phyloP scores from a whole-genome alignment of 2,888 invertebrate genomes.

The Idaea straminata region DNA sequence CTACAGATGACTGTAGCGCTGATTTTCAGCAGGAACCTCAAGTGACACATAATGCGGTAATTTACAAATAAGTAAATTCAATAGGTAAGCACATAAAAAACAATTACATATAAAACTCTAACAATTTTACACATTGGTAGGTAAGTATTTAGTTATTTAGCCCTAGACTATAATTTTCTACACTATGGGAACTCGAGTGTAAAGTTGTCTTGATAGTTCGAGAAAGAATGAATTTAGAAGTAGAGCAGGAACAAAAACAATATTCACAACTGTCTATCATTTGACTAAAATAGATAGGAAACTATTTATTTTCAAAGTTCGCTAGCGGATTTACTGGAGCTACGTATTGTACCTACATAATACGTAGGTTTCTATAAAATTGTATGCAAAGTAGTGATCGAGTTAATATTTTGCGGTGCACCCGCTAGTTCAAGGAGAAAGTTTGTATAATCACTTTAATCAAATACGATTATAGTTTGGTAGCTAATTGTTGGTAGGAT shows the following conservation, averaged over 20 bases:
- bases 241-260: neutral
- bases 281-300: neutral
- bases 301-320: neutral
- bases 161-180: too few species aligned
- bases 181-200: neutral
- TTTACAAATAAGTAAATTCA: too few species aligned
- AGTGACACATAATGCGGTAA: too few species aligned
- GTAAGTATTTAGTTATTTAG: too few species aligned
- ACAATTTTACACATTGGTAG: too few species aligned
- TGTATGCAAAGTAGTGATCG: constrained; percentile 15
- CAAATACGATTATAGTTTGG: neutral
- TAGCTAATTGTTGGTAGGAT: neutral
- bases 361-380: neutral
- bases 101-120: too few species aligned
- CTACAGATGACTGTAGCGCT: too few species aligned
- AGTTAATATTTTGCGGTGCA: constrained; percentile 13
- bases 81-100: too few species aligned
- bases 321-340: neutral
- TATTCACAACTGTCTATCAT: neutral
- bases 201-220: neutral
- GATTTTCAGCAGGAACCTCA: too few species aligned
- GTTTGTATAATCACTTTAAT: neutral
- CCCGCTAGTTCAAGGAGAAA: constrained; percentile 19
- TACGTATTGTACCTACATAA: neutral
- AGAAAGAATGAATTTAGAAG: neutral